phyloP scores from a whole-genome alignment of 1,140 invertebrate species.

The Trissolcus basalis region DNA sequence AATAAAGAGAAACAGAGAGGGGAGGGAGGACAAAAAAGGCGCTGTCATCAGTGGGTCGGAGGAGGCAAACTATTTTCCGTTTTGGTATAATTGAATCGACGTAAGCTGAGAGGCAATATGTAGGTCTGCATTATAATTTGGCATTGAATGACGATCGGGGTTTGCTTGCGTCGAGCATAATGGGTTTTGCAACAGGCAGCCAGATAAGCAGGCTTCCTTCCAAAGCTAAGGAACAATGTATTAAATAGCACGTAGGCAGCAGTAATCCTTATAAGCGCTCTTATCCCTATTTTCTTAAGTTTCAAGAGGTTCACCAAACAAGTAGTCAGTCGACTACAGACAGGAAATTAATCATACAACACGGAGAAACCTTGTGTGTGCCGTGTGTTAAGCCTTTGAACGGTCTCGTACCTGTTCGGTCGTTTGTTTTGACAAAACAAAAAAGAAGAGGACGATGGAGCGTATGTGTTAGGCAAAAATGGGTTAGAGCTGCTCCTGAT shows the following conservation, averaged over 20 bases:
- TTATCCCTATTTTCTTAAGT: constrained; percentile 59
- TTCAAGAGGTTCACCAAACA: constrained; percentile 56
- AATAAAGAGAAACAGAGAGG: too few species aligned
- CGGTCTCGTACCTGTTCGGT: neutral
- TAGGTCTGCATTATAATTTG: constrained; percentile 53
- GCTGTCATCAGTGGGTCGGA: neutral
- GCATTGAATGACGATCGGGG: constrained; percentile 54
- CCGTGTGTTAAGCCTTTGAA: constrained; percentile 32
- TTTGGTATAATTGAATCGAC: constrained; percentile 38
- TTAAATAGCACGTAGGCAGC: constrained; percentile 59
- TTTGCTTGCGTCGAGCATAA: constrained; percentile 49
- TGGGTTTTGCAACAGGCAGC: constrained; percentile 48
- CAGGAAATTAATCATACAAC: constrained; percentile 61
- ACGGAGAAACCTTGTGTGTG: constrained; percentile 54
- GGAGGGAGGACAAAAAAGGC: too few species aligned
- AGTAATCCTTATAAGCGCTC: constrained; percentile 61
- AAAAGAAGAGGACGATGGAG: too few species aligned
- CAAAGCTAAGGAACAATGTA: constrained; percentile 52
- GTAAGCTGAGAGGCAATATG: constrained; percentile 8
- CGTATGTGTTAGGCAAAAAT: too few species aligned
- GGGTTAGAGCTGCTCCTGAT: too few species aligned
- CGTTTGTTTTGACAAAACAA: too few species aligned
- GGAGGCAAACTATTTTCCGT: neutral
- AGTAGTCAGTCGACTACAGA: constrained; percentile 37
- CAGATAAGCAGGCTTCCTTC: constrained; percentile 56